Conservation (phyloP, 2,113 vertebrate genomes). For the Vidua chalybeata region DNA sequence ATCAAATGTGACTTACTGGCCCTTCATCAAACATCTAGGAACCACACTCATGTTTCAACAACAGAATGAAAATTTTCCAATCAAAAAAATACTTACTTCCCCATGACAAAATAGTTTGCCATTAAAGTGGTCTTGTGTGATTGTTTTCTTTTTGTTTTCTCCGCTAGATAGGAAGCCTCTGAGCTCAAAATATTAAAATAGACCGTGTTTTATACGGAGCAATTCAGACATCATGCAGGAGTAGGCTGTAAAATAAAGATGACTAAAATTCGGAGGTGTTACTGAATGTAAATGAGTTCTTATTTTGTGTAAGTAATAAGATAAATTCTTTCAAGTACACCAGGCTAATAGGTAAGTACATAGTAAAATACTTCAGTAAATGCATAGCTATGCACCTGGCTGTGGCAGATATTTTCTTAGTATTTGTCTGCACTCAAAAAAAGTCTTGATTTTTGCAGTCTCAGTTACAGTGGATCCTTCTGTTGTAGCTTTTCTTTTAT, state of each 20-base stretch:
- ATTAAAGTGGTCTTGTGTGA: background rate
- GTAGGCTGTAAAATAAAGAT: background rate
- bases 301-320: background rate
- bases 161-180: background rate
- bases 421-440: background rate
- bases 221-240: background rate
- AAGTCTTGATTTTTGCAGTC: background rate
- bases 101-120: background rate
- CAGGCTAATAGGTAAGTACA: background rate
- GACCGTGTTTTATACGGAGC: background rate
- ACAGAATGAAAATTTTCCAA: background rate
- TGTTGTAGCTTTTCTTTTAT: background rate
- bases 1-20: background rate
- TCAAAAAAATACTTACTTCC: background rate
- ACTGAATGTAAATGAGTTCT: background rate
- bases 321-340: background rate
- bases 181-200: background rate
- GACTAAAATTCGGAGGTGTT: background rate
- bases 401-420: background rate
- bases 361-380: background rate
- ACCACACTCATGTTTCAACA: background rate
- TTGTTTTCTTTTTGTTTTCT: background rate
- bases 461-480: background rate
- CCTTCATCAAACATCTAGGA: background rate
- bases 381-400: background rate